Evolutionary conservation across 2,888 invertebrate genomes (phyloP).

Genomic region (Ethmia dodecea): DNA sequence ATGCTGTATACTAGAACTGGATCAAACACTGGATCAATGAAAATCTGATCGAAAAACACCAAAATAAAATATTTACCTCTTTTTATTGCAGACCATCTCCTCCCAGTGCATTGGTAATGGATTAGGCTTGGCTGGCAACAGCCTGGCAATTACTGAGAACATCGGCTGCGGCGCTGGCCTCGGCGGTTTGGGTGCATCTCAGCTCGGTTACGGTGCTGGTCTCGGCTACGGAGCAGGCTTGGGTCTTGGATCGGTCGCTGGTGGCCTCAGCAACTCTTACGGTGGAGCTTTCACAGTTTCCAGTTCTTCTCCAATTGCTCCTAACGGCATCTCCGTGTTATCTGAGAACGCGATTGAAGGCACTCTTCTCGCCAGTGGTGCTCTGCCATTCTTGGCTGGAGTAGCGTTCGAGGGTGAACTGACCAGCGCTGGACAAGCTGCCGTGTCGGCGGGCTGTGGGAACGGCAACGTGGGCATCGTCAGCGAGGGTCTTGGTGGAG

Average conservation of each 20-base stretch:
- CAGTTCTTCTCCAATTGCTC: constrained; percentile 25
- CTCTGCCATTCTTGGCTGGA: constrained; percentile 23
- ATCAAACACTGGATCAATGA: too few relatives aligned
- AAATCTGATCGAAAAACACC: too few relatives aligned
- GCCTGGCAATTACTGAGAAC: too few relatives aligned
- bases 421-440: constrained; percentile 35
- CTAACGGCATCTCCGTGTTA: constrained; percentile 15
- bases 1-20: too few relatives aligned
- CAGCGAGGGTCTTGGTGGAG: constrained; percentile 25
- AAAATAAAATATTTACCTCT: not conserved
- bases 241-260: not conserved
- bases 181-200: too few relatives aligned
- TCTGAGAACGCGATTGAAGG: constrained; percentile 24
- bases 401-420: constrained; percentile 34
- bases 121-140: not conserved
- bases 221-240: not conserved
- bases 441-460: constrained; percentile 36
- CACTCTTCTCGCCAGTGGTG: constrained; percentile 17
- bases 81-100: not conserved
- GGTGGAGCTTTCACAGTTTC: constrained; percentile 21
- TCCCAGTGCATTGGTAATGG: not conserved
- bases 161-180: not conserved
- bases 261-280: constrained; percentile 2
- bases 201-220: not conserved
- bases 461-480: constrained; percentile 33